These are phyloP conservation scores for Thaleichthys pacificus DNA, from an alignment of 2,797 vertebrate genomes.

Conservation along the genomic window DNA sequence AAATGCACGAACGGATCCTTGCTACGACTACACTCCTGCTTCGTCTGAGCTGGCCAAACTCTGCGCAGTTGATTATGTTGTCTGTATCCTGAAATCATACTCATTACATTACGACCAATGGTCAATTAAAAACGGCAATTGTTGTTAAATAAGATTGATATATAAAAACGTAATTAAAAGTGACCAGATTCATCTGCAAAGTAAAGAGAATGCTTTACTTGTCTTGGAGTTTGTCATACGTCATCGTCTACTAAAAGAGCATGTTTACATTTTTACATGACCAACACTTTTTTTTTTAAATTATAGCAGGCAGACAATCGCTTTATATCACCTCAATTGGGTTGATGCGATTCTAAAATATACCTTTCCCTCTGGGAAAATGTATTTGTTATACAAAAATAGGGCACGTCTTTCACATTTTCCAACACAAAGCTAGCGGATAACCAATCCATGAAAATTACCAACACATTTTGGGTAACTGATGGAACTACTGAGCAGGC, in stretches of 20 bases:
- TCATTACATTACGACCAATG: neutral
- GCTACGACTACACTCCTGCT: slow-evolving; percentile 71
- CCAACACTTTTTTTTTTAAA: too few species aligned
- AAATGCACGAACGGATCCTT: slow-evolving; percentile 68
- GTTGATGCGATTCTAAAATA: too few species aligned
- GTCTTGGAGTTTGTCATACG: slow-evolving; percentile 64
- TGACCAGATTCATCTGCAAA: slow-evolving; percentile 31
- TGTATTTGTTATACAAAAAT: neutral
- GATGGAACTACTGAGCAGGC: too few species aligned
- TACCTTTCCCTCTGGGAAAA: neutral
- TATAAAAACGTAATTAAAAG: slow-evolving; percentile 22
- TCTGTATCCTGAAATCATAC: slow-evolving; percentile 53
- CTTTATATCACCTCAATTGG: neutral
- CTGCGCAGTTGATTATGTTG: slow-evolving; percentile 73
- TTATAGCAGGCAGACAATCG: slow-evolving; percentile 16
- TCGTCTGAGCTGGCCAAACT: slow-evolving; percentile 77
- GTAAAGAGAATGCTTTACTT: slow-evolving; percentile 18
- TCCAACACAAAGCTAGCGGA: neutral
- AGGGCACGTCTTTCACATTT: too few species aligned
- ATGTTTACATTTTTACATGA: slow-evolving; percentile 44
- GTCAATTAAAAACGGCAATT: neutral
- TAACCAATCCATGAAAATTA: neutral
- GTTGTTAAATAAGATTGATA: neutral
- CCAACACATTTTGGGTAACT: neutral
- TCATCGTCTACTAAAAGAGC: slow-evolving; percentile 57